A percentile compares a stretch with the other conserved stretches of the same genome.
Conservation (phyloP, 1,140 invertebrate species). For the Rhizoglyphus robini region DNA sequence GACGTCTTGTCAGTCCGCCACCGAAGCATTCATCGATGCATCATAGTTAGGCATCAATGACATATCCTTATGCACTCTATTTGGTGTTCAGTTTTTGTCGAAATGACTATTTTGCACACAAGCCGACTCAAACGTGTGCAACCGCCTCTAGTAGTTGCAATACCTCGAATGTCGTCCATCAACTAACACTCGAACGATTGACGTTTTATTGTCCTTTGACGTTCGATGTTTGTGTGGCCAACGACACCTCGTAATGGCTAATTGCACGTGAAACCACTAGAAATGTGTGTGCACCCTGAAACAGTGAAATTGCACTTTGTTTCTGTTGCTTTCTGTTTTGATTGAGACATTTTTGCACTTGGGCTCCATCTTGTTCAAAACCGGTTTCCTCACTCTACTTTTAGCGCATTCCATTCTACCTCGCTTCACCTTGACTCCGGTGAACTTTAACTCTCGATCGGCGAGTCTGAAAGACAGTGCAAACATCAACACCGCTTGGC, state of each 20-base stretch:
- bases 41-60: not conserved
- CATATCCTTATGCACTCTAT: not conserved
- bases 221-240: too few species aligned
- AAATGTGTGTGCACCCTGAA: too few species aligned
- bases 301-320: too few species aligned
- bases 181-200: too few species aligned
- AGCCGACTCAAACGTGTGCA: too few species aligned
- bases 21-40: not conserved
- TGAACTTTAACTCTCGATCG: not conserved
- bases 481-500: not conserved
- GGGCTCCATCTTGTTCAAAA: too few species aligned
- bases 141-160: too few species aligned
- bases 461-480: not conserved
- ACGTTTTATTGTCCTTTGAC: too few species aligned
- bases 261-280: not conserved
- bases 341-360: not conserved
- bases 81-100: too few species aligned
- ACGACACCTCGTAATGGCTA: not conserved
- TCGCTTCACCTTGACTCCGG: not conserved
- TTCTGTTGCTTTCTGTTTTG: not conserved
- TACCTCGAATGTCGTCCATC: too few species aligned
- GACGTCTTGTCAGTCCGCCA: not conserved
- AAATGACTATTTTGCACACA: too few species aligned
- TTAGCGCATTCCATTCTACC: conserved; percentile 3
- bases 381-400: not conserved